These are phyloP conservation scores for Caenorhabditis brenneri DNA, from an alignment of 1,140 invertebrate species.

Conservation along the genomic window DNA sequence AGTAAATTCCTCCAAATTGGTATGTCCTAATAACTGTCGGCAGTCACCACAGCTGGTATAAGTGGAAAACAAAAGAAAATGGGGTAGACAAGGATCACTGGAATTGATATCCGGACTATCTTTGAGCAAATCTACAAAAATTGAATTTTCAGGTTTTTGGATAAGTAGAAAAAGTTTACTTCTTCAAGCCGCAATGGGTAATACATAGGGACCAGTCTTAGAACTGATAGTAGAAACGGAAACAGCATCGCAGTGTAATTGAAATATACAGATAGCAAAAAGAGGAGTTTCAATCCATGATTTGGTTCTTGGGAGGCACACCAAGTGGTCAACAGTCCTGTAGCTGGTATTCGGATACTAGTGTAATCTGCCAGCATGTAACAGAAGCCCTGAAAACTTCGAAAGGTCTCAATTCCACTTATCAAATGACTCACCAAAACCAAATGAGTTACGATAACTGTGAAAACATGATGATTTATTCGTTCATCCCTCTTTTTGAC, in stretches of 20 bases:
- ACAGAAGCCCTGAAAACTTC: neutral
- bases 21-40: too few relatives aligned
- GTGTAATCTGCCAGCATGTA: neutral
- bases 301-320: neutral
- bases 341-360: neutral
- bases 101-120: too few relatives aligned
- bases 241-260: neutral
- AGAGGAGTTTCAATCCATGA: neutral
- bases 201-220: neutral
- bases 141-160: too few relatives aligned
- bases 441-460: neutral
- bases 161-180: too few relatives aligned
- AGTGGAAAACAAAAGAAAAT: too few relatives aligned
- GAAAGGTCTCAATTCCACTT: neutral
- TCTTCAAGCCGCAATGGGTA: neutral
- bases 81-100: too few relatives aligned
- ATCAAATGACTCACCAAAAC: neutral
- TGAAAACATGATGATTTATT: neutral
- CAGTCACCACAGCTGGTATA: too few relatives aligned
- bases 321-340: neutral
- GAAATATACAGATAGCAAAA: neutral
- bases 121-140: too few relatives aligned
- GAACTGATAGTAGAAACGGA: neutral
- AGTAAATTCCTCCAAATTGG: too few relatives aligned
- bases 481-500: neutral